These are phyloP conservation scores for Morpho deidamia DNA, from an alignment of 2,888 invertebrate species.

Conservation along the genomic window DNA sequence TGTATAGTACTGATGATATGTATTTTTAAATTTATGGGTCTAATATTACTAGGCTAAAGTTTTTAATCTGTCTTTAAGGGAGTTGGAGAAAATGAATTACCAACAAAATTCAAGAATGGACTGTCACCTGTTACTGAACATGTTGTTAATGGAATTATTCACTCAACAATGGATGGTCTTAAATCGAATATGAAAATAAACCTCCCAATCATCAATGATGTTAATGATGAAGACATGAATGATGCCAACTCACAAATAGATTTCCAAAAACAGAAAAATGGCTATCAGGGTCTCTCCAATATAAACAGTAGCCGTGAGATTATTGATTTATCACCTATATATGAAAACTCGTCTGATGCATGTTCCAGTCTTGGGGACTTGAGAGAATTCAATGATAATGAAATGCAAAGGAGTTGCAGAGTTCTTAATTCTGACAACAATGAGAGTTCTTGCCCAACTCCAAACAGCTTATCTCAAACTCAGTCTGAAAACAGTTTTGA, in stretches of 20 bases:
- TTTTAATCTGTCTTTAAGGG: constrained; percentile 38
- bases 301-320: constrained; percentile 62
- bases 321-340: constrained; percentile 70
- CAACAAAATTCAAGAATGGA: constrained; percentile 59
- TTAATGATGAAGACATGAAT: constrained; percentile 70
- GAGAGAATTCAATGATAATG: constrained; percentile 52
- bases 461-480: constrained; percentile 67
- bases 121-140: constrained; percentile 69
- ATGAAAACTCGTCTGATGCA: constrained; percentile 73
- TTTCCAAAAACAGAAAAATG: constrained; percentile 50
- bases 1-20: background rate
- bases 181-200: constrained; percentile 72
- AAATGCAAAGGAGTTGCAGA: constrained; percentile 53
- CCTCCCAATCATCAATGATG: constrained; percentile 66
- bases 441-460: constrained; percentile 63
- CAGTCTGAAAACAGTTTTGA: constrained; percentile 73
- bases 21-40: background rate
- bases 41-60: background rate
- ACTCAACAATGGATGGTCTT: constrained; percentile 66
- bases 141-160: constrained; percentile 61
- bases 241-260: constrained; percentile 40
- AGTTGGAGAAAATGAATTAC: constrained; percentile 62
- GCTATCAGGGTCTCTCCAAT: constrained; percentile 56
- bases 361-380: constrained; percentile 71
- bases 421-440: constrained; percentile 54